A percentile compares a stretch with the other conserved stretches of the same genome.
These are phyloP conservation scores for Sebastiscus albofasciatus DNA, from an alignment of 2,797 vertebrate species.

Conservation along the genomic window DNA sequence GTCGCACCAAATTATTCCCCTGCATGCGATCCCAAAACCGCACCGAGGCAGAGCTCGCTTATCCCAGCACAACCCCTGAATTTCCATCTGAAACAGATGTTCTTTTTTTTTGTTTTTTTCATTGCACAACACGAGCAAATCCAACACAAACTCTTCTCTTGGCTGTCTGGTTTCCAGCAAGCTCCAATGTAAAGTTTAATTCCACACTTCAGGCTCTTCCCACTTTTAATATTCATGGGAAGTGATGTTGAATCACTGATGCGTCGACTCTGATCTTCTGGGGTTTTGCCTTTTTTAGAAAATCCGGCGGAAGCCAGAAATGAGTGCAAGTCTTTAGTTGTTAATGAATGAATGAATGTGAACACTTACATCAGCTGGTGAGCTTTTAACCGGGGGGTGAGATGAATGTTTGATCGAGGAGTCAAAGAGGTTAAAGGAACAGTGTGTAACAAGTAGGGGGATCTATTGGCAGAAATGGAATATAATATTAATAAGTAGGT, in stretches of 20 bases:
- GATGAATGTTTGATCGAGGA: conserved; percentile 16
- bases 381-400: conserved; percentile 3
- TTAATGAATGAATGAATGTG: conserved; percentile 27
- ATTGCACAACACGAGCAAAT: conserved; percentile 78
- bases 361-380: background rate
- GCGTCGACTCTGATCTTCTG: background rate
- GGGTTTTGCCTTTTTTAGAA: background rate
- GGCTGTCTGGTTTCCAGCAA: conserved; percentile 26
- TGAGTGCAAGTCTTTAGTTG: background rate
- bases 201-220: conserved; percentile 17
- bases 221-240: conserved; percentile 35
- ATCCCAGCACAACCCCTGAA: conserved; percentile 60
- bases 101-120: conserved; percentile 10
- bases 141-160: conserved; percentile 58
- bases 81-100: conserved; percentile 82
- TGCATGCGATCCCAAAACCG: conserved; percentile 76
- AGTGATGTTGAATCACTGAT: conserved; percentile 1
- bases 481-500: no score
- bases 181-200: conserved; percentile 21
- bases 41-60: conserved; percentile 58
- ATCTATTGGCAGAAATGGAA: no score
- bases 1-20: conserved; percentile 63
- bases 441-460: no score
- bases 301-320: background rate
- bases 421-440: background rate